Percentiles rank a stretch among this genome's conserved stretches.
Conservation (phyloP, 2,113 vertebrate species). For the Rhagologus leucostigma region DNA sequence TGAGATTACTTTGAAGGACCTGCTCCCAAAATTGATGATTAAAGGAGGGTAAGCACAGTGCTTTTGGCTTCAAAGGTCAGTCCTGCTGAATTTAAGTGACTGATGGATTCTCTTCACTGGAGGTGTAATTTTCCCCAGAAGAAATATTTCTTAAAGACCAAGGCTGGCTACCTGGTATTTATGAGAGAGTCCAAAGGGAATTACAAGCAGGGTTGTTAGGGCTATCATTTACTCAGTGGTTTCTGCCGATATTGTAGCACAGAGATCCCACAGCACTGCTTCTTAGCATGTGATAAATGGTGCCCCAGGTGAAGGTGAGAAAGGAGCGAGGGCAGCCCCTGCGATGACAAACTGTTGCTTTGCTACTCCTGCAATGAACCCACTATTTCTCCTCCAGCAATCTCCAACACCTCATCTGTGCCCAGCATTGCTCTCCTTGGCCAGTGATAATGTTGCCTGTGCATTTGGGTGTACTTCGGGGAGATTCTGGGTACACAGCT, state of each 20-base stretch:
- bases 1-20: not conserved
- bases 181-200: constrained; percentile 17
- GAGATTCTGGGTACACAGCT: not conserved
- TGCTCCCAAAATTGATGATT: not conserved
- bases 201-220: not conserved
- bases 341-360: not conserved
- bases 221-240: constrained; percentile 27
- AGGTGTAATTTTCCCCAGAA: constrained; percentile 24
- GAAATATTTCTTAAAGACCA: constrained; percentile 19
- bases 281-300: constrained; percentile 19
- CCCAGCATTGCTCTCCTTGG: not conserved
- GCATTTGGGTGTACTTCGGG: not conserved
- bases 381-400: not conserved
- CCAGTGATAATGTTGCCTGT: accelerated
- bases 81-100: constrained; percentile 16
- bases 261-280: not conserved
- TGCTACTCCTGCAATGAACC: not conserved
- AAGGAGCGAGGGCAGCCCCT: not conserved
- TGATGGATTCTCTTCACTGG: constrained; percentile 7
- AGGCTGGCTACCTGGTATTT: not conserved
- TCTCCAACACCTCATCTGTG: not conserved
- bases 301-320: not conserved
- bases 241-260: not conserved
- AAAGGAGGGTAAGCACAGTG: not conserved
- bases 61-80: constrained; percentile 5